Evolutionary conservation across 2,113 vertebrate species (phyloP).

Genomic region (Camelus dromedarius): DNA sequence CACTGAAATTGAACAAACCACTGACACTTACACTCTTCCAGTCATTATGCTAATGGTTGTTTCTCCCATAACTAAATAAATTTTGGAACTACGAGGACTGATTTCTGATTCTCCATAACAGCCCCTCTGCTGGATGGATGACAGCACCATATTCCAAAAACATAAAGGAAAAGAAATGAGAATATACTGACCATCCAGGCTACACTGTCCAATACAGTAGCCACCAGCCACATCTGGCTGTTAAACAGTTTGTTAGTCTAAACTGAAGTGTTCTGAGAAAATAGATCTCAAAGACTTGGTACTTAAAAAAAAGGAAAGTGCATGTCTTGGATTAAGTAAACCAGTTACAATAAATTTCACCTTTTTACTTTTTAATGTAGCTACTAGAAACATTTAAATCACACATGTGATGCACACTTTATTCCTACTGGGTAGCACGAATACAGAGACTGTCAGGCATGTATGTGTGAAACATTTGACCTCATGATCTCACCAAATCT

Average conservation of each 20-base stretch:
- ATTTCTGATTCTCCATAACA: neutral
- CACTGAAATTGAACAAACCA: neutral
- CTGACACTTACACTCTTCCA: neutral
- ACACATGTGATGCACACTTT: neutral
- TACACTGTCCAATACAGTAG: neutral
- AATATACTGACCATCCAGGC: neutral
- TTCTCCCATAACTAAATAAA: neutral
- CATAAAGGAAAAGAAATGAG: neutral
- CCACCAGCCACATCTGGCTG: neutral
- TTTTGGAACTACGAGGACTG: neutral
- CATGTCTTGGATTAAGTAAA: neutral
- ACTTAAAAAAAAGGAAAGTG: neutral
- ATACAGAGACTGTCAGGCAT: neutral
- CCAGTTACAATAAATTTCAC: neutral
- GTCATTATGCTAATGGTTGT: neutral
- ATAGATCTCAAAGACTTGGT: neutral
- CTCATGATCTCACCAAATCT: neutral
- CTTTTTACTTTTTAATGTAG: neutral
- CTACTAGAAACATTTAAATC: neutral
- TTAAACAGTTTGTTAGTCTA: neutral
- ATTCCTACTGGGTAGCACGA: neutral
- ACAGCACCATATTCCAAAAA: neutral
- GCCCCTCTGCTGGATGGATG: neutral
- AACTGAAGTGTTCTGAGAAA: neutral
- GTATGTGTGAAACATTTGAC: neutral